Conservation (phyloP, 2,888 invertebrate genomes). For the Ophion obscuratus region DNA sequence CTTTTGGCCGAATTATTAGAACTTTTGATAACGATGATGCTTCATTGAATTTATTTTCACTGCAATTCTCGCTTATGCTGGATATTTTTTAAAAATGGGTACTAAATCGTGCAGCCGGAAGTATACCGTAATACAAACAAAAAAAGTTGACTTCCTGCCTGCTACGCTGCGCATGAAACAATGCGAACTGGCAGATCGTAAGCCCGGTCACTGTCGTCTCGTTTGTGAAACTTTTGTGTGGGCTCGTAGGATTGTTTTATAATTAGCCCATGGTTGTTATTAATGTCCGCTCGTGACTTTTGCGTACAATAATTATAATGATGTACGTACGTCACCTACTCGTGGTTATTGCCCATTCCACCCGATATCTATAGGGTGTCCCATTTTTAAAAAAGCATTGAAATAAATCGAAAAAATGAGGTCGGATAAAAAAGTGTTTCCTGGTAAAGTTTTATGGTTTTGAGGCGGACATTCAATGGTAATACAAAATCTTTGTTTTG, state of each 20-base stretch:
- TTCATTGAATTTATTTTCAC: not conserved
- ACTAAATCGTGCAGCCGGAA: conserved; percentile 74
- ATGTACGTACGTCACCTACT: conserved; percentile 21
- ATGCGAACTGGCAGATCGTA: conserved; percentile 66
- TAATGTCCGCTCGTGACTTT: conserved; percentile 15
- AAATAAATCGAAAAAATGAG: too few species aligned
- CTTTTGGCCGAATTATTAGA: too few species aligned
- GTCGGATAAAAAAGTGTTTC: too few species aligned
- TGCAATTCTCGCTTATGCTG: conserved; percentile 8
- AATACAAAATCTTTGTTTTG: too few species aligned
- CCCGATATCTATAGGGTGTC: too few species aligned
- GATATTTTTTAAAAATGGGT: conserved; percentile 52
- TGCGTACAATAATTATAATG: conserved; percentile 27
- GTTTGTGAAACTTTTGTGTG: conserved; percentile 22
- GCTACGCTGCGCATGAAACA: conserved; percentile 77
- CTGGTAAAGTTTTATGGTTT: too few species aligned
- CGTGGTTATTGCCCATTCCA: conserved; percentile 37
- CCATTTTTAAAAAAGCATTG: too few species aligned
- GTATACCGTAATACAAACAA: conserved; percentile 80
- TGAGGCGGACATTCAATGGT: too few species aligned
- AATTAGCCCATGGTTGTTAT: conserved; percentile 48
- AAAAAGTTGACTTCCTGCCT: conserved; percentile 77
- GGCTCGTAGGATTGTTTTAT: conserved; percentile 43
- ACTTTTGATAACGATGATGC: not conserved
- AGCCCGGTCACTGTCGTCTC: conserved; percentile 10